phyloP scores from a whole-genome alignment of 1,140 invertebrate species.

The Nasonia giraulti region DNA sequence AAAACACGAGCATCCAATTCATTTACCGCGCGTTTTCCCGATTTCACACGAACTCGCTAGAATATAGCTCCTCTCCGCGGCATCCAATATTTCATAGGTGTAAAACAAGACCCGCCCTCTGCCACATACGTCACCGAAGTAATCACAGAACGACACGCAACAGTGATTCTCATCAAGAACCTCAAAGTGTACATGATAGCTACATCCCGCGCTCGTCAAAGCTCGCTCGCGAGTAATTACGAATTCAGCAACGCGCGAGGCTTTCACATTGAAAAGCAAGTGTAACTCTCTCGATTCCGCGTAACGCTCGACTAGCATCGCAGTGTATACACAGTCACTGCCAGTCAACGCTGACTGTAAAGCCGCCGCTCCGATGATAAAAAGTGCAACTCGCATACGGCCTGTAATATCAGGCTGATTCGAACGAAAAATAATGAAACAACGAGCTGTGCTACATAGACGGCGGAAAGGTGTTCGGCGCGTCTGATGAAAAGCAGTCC shows the following conservation, averaged over 20 bases:
- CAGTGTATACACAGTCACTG: background rate
- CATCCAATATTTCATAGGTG: too few species aligned
- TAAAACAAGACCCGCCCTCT: too few species aligned
- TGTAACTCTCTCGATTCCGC: background rate
- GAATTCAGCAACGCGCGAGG: background rate
- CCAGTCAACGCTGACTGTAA: background rate
- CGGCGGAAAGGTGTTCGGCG: too few species aligned
- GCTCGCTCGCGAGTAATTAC: background rate
- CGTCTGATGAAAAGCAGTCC: too few species aligned
- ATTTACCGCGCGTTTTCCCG: background rate
- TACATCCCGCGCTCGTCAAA: background rate
- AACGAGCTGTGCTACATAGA: too few species aligned
- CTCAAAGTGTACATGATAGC: background rate
- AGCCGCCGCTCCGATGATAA: background rate
- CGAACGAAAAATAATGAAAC: too few species aligned
- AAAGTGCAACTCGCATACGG: background rate
- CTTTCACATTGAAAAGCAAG: slow-evolving; percentile 1
- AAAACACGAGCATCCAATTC: background rate
- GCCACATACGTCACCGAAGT: background rate
- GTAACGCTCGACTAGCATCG: too few species aligned
- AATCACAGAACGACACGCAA: background rate
- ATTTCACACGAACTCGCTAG: background rate
- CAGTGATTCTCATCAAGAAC: background rate
- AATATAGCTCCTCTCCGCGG: background rate
- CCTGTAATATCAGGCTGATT: too few species aligned